phyloP scores from a whole-genome alignment of 2,888 invertebrate genomes.

The Phortica magna region DNA sequence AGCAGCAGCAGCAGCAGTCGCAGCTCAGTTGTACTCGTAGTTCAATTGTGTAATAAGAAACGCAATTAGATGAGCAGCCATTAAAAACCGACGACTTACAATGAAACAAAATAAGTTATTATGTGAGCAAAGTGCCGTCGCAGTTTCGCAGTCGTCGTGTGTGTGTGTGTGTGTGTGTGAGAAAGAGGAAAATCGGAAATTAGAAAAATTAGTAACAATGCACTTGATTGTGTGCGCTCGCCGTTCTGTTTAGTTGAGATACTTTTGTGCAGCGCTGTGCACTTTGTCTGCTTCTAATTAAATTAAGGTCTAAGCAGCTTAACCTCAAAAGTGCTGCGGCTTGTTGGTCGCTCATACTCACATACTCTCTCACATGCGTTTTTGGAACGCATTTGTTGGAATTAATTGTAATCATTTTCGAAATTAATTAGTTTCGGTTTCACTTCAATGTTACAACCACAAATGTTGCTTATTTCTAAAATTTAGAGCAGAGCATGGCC shows the following conservation, averaged over 20 bases:
- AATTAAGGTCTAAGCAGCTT: constrained; percentile 70
- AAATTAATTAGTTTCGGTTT: too few relatives aligned
- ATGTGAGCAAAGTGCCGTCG: not conserved
- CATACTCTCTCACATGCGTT: not conserved
- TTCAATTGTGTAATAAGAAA: constrained; percentile 65
- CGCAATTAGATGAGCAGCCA: constrained; percentile 63
- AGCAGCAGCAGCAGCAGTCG: constrained; percentile 33
- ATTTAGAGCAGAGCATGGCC: too few relatives aligned
- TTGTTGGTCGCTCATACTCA: not conserved
- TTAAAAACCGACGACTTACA: constrained; percentile 50
- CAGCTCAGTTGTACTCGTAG: constrained; percentile 43
- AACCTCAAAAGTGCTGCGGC: constrained; percentile 47
- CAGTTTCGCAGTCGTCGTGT: not conserved
- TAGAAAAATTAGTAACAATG: not conserved
- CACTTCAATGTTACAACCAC: too few relatives aligned
- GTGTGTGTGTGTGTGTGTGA: not conserved
- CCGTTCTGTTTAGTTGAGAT: constrained; percentile 1
- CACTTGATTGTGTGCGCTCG: not conserved
- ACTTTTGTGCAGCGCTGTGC: not conserved
- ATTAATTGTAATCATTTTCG: too few relatives aligned
- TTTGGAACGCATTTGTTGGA: too few relatives aligned
- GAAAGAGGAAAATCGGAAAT: not conserved
- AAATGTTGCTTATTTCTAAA: too few relatives aligned
- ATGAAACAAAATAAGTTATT: not conserved
- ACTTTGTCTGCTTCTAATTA: constrained; percentile 56